A percentile compares a stretch with the other conserved stretches of the same genome.
phyloP scores from a whole-genome alignment of 1,140 invertebrate genomes.

The Caligus rogercresseyi region DNA sequence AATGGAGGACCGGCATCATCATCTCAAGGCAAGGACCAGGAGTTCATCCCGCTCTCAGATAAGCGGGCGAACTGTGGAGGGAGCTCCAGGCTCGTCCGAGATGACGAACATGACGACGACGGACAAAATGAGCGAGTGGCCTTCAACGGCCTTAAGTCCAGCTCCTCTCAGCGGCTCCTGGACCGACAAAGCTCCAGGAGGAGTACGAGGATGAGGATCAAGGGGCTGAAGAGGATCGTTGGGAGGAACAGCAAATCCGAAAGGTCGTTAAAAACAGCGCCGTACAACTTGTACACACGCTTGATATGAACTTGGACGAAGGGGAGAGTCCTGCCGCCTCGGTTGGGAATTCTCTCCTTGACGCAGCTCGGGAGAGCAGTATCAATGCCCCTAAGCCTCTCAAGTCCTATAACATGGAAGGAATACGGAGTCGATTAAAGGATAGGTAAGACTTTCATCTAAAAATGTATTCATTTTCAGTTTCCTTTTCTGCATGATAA shows the following conservation, averaged over 20 bases:
- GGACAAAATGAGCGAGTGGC: constrained; percentile 1
- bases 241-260: constrained; percentile 11
- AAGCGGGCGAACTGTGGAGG: background rate
- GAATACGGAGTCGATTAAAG: background rate
- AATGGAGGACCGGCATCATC: background rate
- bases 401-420: background rate
- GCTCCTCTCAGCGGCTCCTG: background rate
- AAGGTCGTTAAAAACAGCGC: constrained; percentile 1
- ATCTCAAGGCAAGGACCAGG: background rate
- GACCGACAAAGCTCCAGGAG: background rate
- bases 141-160: background rate
- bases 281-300: background rate
- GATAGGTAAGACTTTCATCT: background rate
- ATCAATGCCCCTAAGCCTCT: background rate
- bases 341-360: background rate
- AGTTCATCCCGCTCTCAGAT: background rate
- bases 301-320: background rate
- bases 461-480: background rate
- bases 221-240: background rate
- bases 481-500: too few relatives aligned
- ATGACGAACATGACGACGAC: constrained; percentile 5
- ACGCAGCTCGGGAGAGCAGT: background rate
- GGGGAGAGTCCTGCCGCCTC: background rate
- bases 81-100: background rate
- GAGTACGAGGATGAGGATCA: constrained; percentile 6